A percentile compares a stretch with the other conserved stretches of the same genome.
These are phyloP conservation scores for Sebastiscus albofasciatus DNA, from an alignment of 2,797 vertebrate genomes.

Conservation along the genomic window DNA sequence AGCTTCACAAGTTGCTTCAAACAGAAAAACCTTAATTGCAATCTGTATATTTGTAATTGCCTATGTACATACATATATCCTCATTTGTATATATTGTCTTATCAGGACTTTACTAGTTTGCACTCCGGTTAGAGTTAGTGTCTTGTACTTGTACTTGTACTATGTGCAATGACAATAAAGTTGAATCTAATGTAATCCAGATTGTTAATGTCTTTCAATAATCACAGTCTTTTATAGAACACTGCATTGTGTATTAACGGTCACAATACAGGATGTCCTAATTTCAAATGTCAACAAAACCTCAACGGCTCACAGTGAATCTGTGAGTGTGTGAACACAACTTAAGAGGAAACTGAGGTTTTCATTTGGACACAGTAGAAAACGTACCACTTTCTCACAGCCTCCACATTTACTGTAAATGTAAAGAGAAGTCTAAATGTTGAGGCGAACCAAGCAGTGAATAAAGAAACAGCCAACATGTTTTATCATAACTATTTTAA, in stretches of 20 bases:
- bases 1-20: neutral
- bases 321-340: neutral
- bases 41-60: too few species aligned
- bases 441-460: neutral
- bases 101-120: too few species aligned
- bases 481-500: neutral
- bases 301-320: neutral
- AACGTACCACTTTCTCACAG: neutral
- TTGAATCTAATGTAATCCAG: neutral
- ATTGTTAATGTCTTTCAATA: neutral
- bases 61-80: too few species aligned
- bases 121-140: too few species aligned
- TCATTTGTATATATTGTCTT: too few species aligned
- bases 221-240: neutral
- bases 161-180: too few species aligned
- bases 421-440: neutral
- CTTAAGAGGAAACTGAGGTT: conserved; percentile 3
- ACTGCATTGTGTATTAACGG: neutral
- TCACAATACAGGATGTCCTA: neutral
- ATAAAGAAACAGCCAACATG: neutral
- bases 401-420: neutral
- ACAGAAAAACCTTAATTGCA: neutral
- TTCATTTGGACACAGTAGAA: neutral
- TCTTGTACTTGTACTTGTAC: too few species aligned
- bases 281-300: neutral